Conservation (phyloP, 2,797 vertebrate species). For the Chelonia mydas region DNA sequence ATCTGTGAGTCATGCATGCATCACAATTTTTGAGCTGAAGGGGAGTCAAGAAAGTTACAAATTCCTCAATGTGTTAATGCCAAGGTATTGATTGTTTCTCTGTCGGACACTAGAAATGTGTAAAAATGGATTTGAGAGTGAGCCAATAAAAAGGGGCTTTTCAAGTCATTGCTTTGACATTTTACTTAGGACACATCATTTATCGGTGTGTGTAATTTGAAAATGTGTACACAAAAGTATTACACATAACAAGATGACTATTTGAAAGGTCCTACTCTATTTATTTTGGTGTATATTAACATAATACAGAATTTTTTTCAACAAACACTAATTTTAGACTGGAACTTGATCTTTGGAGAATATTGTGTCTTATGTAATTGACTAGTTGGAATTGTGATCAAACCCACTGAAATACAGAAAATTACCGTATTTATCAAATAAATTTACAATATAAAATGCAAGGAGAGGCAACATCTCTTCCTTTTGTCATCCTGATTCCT, state of each 20-base stretch:
- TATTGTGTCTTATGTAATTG: neutral
- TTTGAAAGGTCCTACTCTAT: neutral
- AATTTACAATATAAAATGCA: neutral
- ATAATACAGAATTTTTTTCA: neutral
- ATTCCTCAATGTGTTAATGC: neutral
- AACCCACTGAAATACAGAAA: neutral
- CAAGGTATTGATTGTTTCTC: neutral
- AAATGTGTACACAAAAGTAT: neutral
- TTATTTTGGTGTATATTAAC: neutral
- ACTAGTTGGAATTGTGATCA: neutral
- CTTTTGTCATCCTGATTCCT: neutral
- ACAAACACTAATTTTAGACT: neutral
- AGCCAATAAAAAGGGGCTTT: neutral
- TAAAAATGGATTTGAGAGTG: neutral
- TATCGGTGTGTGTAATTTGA: neutral
- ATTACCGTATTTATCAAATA: neutral
- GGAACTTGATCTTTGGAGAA: slow-evolving; percentile 13
- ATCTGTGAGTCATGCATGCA: neutral
- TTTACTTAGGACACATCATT: neutral
- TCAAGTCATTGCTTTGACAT: neutral
- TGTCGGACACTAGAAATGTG: neutral
- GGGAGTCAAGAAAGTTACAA: neutral
- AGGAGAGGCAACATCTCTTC: neutral
- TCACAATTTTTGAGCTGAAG: neutral
- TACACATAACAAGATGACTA: neutral